Evolutionary conservation across 2,888 invertebrate species (phyloP), one percentile per base, ranked within the genome.

Genomic region (Drosophila mulleri): DNA sequence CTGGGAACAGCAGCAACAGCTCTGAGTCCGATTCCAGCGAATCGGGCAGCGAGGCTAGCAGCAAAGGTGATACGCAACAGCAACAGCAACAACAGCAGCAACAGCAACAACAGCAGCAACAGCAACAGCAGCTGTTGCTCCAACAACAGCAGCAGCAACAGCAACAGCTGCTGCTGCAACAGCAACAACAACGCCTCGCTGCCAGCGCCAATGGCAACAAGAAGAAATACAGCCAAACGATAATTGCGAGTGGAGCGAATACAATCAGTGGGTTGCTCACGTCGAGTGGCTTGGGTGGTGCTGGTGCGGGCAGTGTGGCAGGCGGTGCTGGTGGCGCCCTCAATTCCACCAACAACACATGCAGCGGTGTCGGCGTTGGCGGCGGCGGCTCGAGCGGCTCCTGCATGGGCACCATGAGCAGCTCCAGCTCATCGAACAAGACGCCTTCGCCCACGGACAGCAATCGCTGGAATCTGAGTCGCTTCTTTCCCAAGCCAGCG

Each of bases 1-100:
- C 94, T 47, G 94, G 94, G 7, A 93, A 95, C 75, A 94, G 94
- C 48, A 95, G 95, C 66, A 94, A 95, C 66, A 92, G 92, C 70
- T 92, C 93, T 8, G 92, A 91, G 44, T 87, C 92, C 2, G 92
- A 91, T 52, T 91, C 93, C 12, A 92, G 92, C 67, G 93, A 93
- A 70, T 92, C 93, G 41, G 92, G 91, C 48, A 92, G 92, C 62
- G 93, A 86, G 65, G 88, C 92, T 16, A 92, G 92, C 26, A 90
- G 87, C 60, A 92, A 91, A 77, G 90, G 90, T 44, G 92, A 92
- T 20, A 44, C 72, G 9, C 81, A 83, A 6, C 81, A 80, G 6
- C 77, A 80, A 7, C 69, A 77, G 4, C 78, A 69, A 9, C 69
- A 67, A 7, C 66, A 70, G 3, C 69, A 62, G 1, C 70, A 70